Conservation (phyloP, 2,888 invertebrate species). For the Drosophila imparisetae region DNA sequence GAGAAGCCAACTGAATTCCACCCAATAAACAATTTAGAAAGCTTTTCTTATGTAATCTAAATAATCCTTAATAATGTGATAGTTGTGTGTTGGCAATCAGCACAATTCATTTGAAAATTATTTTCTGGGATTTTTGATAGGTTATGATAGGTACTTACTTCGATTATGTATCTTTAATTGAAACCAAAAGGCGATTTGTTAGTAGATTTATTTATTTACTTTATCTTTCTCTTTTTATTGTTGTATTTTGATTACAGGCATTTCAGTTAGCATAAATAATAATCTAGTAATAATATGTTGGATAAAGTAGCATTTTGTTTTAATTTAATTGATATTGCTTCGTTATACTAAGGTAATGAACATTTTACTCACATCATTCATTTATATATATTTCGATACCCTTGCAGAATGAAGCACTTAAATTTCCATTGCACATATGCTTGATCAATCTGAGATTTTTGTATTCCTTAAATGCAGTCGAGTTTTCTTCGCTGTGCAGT, state of each 20-base stretch:
- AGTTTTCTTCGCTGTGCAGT: background rate
- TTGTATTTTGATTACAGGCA: slow-evolving; percentile 34
- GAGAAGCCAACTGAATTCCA: background rate
- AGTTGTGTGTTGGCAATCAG: background rate
- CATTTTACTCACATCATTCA: slow-evolving; percentile 8
- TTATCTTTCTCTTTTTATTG: slow-evolving; percentile 11
- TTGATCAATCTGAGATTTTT: background rate
- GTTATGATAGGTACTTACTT: too few species aligned
- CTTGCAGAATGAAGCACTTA: background rate
- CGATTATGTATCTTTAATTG: slow-evolving; percentile 2
- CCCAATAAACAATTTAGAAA: background rate
- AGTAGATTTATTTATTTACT: slow-evolving; percentile 44
- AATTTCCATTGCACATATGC: background rate
- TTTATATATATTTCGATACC: slow-evolving; percentile 2
- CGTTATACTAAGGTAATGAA: slow-evolving; percentile 6
- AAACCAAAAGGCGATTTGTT: slow-evolving; percentile 36
- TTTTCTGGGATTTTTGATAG: background rate
- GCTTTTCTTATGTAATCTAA: background rate
- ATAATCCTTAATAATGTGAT: background rate
- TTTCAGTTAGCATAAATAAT: slow-evolving; percentile 36
- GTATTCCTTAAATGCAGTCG: background rate
- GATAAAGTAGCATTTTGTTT: slow-evolving; percentile 11
- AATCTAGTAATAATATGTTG: slow-evolving; percentile 25
- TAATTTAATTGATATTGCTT: slow-evolving; percentile 10
- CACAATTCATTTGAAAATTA: background rate